These are phyloP conservation scores for Xylota segnis DNA, from an alignment of 2,888 invertebrate genomes.

Conservation along the genomic window DNA sequence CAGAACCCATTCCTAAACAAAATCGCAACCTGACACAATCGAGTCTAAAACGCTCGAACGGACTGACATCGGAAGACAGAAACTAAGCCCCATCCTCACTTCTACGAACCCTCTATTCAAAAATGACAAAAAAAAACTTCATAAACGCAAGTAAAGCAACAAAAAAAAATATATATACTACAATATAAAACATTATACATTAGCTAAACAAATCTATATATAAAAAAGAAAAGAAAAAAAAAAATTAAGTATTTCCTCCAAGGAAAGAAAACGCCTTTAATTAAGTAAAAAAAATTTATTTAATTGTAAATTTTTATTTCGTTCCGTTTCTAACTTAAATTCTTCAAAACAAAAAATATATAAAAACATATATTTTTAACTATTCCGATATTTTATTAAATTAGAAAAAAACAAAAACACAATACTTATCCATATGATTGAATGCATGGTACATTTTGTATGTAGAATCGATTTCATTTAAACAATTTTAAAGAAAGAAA, in stretches of 20 bases:
- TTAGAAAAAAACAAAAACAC: conserved; percentile 46
- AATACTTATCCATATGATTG: conserved; percentile 48
- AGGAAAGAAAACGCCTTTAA: conserved; percentile 83
- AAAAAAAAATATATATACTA: conserved; percentile 49
- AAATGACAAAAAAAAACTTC: conserved; percentile 65
- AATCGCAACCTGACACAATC: too few species aligned
- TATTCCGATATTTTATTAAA: conserved; percentile 68
- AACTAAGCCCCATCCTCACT: background rate
- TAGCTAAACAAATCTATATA: conserved; percentile 77
- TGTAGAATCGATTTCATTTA: conserved; percentile 26
- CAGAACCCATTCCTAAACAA: too few species aligned
- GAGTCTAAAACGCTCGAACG: too few species aligned
- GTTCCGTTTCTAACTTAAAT: conserved; percentile 63
- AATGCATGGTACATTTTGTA: conserved; percentile 35
- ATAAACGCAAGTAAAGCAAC: conserved; percentile 73
- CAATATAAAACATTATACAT: conserved; percentile 68
- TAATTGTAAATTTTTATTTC: conserved; percentile 51
- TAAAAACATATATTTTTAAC: conserved; percentile 43
- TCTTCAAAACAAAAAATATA: conserved; percentile 41
- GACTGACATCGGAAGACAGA: too few species aligned
- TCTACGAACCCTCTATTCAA: conserved; percentile 39
- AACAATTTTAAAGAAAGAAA: background rate
- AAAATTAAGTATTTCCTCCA: conserved; percentile 81
- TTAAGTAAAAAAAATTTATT: conserved; percentile 69
- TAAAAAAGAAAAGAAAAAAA: conserved; percentile 29